Percentiles rank a stretch among this genome's conserved stretches.
phyloP scores from a whole-genome alignment of 35 echinoderm and acorn worm genomes.

The Apostichopus californicus region DNA sequence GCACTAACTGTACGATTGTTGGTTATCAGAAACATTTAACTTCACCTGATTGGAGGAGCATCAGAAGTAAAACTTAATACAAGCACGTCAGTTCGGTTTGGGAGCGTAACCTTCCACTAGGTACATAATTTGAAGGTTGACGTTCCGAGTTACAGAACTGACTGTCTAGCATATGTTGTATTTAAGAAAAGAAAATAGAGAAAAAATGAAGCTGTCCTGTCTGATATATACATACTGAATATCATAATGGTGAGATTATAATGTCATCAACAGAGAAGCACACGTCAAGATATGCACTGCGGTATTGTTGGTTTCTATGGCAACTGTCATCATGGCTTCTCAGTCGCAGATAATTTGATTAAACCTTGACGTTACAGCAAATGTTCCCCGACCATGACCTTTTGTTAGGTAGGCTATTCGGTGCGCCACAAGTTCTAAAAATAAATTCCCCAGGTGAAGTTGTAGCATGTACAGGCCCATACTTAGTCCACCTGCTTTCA shows the following conservation, averaged over 20 bases:
- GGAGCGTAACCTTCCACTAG: background rate
- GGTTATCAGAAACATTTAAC: too few relatives aligned
- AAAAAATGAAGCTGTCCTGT: background rate
- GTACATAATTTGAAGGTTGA: background rate
- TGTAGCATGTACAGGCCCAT: background rate
- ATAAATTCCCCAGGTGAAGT: background rate
- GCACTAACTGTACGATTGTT: too few relatives aligned
- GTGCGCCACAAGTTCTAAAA: background rate
- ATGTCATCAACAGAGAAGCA: background rate
- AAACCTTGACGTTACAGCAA: background rate
- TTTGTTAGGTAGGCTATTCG: background rate
- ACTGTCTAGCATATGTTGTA: background rate
- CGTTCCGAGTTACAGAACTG: background rate
- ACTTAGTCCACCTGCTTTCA: background rate
- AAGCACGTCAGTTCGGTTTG: too few relatives aligned
- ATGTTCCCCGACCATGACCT: background rate
- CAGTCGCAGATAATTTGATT: background rate
- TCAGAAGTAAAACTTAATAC: too few relatives aligned
- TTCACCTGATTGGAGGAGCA: too few relatives aligned
- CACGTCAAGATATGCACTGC: background rate
- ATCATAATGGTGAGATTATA: background rate
- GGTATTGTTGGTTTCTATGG: background rate
- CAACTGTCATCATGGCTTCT: background rate
- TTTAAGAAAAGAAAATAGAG: background rate
- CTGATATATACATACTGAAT: background rate